phyloP scores from a whole-genome alignment of 1,140 invertebrate species.

The Aphelenchoides besseyi region DNA sequence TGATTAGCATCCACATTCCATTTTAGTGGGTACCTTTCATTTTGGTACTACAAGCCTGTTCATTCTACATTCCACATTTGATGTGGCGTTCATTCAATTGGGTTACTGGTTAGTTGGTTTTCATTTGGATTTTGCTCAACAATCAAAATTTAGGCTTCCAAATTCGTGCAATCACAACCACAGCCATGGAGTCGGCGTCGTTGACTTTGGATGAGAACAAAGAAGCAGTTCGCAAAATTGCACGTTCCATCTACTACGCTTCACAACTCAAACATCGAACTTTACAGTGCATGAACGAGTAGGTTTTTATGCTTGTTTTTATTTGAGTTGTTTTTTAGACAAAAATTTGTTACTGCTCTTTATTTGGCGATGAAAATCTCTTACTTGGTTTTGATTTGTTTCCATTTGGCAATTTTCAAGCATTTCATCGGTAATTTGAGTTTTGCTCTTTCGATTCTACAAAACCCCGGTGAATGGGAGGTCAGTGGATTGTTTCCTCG shows the following conservation, averaged over 20 bases:
- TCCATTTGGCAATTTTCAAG: conserved; percentile 46
- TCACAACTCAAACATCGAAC: conserved; percentile 30
- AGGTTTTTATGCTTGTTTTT: conserved; percentile 5
- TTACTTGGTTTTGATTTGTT: conserved; percentile 46
- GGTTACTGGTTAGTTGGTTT: conserved; percentile 37
- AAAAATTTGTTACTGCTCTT: conserved; percentile 43
- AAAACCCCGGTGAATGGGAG: conserved; percentile 42
- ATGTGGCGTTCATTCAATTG: conserved; percentile 56
- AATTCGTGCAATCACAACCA: conserved; percentile 40
- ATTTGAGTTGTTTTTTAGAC: conserved; percentile 28
- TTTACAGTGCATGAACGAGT: conserved; percentile 26
- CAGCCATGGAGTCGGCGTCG: conserved; percentile 31
- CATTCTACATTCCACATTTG: conserved; percentile 51
- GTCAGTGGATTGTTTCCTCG: conserved; percentile 46
- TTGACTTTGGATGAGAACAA: conserved; percentile 30
- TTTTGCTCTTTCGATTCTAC: conserved; percentile 44
- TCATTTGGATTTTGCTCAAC: too few species aligned
- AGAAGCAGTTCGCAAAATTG: conserved; percentile 38
- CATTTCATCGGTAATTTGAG: conserved; percentile 44
- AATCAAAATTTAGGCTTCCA: conserved; percentile 35
- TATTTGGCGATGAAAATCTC: conserved; percentile 52
- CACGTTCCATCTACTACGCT: conserved; percentile 38
- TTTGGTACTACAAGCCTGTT: conserved; percentile 49
- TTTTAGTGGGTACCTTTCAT: conserved; percentile 56
- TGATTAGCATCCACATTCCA: background rate